A percentile compares a stretch with the other conserved stretches of the same genome.
Evolutionary conservation across 2,888 invertebrate genomes (phyloP).

Genomic region (Diloba caeruleocephala): DNA sequence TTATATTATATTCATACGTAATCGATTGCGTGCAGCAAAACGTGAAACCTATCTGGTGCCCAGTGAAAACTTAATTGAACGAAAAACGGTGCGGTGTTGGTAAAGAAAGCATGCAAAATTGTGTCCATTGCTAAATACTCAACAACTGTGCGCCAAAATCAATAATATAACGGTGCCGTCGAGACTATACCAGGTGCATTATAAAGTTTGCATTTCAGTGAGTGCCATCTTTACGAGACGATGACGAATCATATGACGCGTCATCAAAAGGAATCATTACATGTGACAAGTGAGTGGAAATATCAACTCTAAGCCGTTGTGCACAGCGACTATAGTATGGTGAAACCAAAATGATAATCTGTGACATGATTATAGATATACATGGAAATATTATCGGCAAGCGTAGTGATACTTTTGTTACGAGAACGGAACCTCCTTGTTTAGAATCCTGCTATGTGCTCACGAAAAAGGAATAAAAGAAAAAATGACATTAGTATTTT

Average conservation of each 20-base stretch:
- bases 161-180: constrained; percentile 88
- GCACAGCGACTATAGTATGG: constrained; percentile 70
- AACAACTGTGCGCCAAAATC: constrained; percentile 89
- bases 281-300: constrained; percentile 92
- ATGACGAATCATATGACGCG: constrained; percentile 71
- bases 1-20: constrained; percentile 7
- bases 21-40: constrained; percentile 70
- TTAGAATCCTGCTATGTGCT: constrained; percentile 89
- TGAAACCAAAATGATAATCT: constrained; percentile 71
- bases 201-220: constrained; percentile 89
- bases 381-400: constrained; percentile 82
- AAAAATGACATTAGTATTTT: constrained; percentile 86
- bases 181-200: constrained; percentile 88
- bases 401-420: constrained; percentile 85
- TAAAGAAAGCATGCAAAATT: constrained; percentile 89
- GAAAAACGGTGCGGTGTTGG: constrained; percentile 87
- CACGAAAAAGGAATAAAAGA: constrained; percentile 84
- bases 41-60: constrained; percentile 85
- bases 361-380: constrained; percentile 76
- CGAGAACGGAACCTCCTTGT: constrained; percentile 86
- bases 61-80: constrained; percentile 84
- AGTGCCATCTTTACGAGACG: constrained; percentile 85
- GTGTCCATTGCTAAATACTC: constrained; percentile 89
- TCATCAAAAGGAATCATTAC: constrained; percentile 90
- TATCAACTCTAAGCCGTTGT: constrained; percentile 71